Percentiles rank a stretch among this genome's conserved stretches.
Conservation (phyloP, 2,113 vertebrate species). For the Echinops telfairi region DNA sequence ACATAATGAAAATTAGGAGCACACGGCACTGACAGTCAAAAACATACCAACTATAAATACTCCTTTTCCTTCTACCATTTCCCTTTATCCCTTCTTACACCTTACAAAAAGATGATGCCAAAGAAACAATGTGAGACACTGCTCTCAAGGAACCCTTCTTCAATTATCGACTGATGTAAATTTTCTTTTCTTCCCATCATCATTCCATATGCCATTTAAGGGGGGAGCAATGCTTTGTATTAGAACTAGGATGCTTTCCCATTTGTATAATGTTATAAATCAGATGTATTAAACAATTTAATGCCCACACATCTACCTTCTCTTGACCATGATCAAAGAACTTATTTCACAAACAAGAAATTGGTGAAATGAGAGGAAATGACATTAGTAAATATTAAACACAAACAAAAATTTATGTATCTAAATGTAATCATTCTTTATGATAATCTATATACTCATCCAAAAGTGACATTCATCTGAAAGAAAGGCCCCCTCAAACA, state of each 20-base stretch:
- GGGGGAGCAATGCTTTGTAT: not conserved
- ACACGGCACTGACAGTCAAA: not conserved
- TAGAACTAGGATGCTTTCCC: not conserved
- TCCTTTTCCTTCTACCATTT: too few species aligned
- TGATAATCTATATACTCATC: not conserved
- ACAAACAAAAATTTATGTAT: not conserved
- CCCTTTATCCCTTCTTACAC: not conserved
- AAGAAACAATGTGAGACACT: too few species aligned
- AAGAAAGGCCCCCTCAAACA: too few species aligned
- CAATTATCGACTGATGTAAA: too few species aligned
- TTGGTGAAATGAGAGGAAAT: not conserved
- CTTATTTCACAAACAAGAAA: not conserved
- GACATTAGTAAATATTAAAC: not conserved
- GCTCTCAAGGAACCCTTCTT: too few species aligned
- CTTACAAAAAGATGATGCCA: too few species aligned
- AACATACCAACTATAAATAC: not conserved
- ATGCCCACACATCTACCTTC: not conserved
- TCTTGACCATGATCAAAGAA: not conserved
- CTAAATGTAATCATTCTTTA: not conserved
- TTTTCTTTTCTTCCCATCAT: not conserved
- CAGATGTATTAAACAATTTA: not conserved
- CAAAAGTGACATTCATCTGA: not conserved
- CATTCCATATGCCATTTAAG: not conserved
- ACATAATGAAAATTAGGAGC: not conserved
- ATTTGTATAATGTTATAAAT: not conserved